Base-by-base conservation (phyloP, 2,888 invertebrate species). In the Chrysolina americana region DNA sequence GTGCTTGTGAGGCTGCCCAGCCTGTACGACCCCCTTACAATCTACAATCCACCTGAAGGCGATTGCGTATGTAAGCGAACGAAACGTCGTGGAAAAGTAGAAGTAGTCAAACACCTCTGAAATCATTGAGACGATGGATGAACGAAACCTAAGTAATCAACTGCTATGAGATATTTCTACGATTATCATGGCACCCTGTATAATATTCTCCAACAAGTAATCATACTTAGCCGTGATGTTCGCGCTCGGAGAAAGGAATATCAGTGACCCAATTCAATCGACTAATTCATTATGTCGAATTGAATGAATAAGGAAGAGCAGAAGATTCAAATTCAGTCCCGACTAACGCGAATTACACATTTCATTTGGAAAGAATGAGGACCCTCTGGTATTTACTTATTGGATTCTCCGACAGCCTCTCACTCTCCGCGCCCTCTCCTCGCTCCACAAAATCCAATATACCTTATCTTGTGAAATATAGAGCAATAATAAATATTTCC, bases 341-440 rank as follows among this genome's bases (percentile, higher is more conserved):
- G 77, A 80, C 78, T 79, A 71, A 79, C 76, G 81, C 77, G 80
- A 83, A 82, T 83, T 83, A 81, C 81, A 82, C 83, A 83, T 83
- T 83, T 82, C 82, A 83, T 81, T 83, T 83, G 78, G 80, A 80
- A 81, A 81, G 82, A 82, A 82, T 81, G 72, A 41, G 50, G 79
- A 82, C 81, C 81, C 82, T 80, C 79, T 77, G 83, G 83, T 83
- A 83, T 83, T 82, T 83, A 81, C 82, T 83, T 83, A 83, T 83
- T 83, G 83, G 81, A 83, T 83, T 83, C 82, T 69, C 64, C 71
- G 50, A 59, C 56, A 17, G 13, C 74, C 69, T 65, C 36, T 36
- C 48, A 56, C 65, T 28, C 66, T 44, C 53, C 70, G 44, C 63
- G 19, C 69, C 59, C 70, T 28, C 59, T 65, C 48, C 65, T 23